Base-by-base conservation (phyloP, 2,888 invertebrate genomes). In the Ormyrus nitidulus region DNA sequence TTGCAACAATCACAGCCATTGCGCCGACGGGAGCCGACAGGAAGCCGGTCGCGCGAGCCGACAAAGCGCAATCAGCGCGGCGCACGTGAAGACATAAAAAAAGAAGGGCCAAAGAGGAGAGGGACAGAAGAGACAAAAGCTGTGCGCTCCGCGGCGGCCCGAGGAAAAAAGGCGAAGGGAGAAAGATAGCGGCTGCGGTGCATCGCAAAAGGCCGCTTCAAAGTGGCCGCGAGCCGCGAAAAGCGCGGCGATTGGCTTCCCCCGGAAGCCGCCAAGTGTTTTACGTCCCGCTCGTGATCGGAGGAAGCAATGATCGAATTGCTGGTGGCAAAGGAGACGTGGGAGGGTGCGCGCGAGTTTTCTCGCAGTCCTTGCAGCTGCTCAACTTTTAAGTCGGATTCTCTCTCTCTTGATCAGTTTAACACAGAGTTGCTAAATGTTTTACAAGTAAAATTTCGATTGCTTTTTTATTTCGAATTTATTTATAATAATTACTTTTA, bases 201-300 rank as follows among this genome's bases (percentile, higher is more conserved):
- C 51, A 65, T 48, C 48, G 68, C 51, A 58, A 61, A 54, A 59
- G 61, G n/a, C 49, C 51, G 66, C 53, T 68, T 68, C 68, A 76
- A 76, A 76, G 66, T 6, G 13, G 58, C 9, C 58, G 13, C 44
- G 6, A 8, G 11, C 13, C 19, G n/a, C 48, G 49, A 46, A 9
- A 7, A 8, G 44, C n/a, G 5, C 10, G 8, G 19, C 44, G 46
- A 34, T 34, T 34, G 34, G 34, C 34, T 34, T 46, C 71, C 49
- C 53, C 61, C 75, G 75, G 68, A 75, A 75, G 51, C 51, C 56
- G 34, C 7, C n/a, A 9, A 19, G 56, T 66, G 64, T 19, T 77
- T 77, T 71, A 77, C 58, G 71, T 70, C 71, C 51, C n/a, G 48
- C 64, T 58, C 77, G 77, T 77, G 77, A 77, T 62, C 68, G 49